A percentile compares a stretch with the other conserved stretches of the same genome.
Conservation (phyloP, 2,888 invertebrate species). For the Apodemia zela region DNA sequence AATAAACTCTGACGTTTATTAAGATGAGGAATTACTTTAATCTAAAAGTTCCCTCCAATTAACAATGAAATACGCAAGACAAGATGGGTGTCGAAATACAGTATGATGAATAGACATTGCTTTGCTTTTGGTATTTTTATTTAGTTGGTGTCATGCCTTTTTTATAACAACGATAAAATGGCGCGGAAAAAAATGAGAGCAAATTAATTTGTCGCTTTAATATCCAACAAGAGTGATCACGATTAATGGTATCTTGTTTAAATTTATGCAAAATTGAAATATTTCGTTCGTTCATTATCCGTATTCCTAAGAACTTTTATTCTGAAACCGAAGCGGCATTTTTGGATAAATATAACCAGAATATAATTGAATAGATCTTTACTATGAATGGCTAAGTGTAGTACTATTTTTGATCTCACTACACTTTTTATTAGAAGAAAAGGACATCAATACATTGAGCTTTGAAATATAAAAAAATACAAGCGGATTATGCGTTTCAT, state of each 20-base stretch:
- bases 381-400: too few relatives aligned
- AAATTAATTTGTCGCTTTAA: not conserved
- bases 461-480: too few relatives aligned
- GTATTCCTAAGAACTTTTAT: not conserved
- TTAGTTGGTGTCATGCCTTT: not conserved
- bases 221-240: not conserved
- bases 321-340: too few relatives aligned
- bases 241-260: not conserved
- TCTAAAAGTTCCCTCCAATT: not conserved
- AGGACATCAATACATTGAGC: too few relatives aligned
- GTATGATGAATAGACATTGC: not conserved
- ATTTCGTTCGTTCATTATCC: not conserved
- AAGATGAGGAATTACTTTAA: not conserved
- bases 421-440: too few relatives aligned
- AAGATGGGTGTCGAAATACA: not conserved
- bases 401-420: too few relatives aligned
- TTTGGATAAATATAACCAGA: too few relatives aligned
- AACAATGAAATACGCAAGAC: not conserved
- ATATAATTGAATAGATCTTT: too few relatives aligned
- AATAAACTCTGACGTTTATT: not conserved
- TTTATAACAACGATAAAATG: constrained; percentile 1
- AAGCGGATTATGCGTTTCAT: too few relatives aligned
- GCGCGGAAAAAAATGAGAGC: not conserved
- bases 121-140: not conserved
- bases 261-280: not conserved